A percentile compares a stretch with the other conserved stretches of the same genome.
Conservation (phyloP, 2,797 vertebrate genomes). For the Microtus californicus region DNA sequence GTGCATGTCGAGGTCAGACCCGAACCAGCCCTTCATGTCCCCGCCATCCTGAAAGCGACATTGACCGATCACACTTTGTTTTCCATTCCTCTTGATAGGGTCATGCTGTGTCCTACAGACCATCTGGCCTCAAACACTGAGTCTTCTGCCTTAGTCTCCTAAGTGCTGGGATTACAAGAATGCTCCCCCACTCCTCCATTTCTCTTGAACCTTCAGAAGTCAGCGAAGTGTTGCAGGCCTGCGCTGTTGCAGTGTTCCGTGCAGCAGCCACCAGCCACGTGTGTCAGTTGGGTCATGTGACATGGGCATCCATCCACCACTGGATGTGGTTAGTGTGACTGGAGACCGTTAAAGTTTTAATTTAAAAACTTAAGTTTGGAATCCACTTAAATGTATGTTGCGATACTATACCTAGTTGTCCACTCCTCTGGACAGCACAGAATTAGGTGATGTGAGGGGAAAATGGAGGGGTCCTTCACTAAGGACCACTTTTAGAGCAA, state of each 20-base stretch:
- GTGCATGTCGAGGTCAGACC: neutral
- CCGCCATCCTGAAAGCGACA: no score
- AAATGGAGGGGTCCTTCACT: neutral
- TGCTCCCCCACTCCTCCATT: neutral
- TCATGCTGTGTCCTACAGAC: neutral
- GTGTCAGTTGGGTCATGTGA: neutral
- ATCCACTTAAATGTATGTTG: neutral
- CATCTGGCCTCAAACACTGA: no score
- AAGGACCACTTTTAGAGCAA: neutral
- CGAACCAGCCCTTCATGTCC: neutral
- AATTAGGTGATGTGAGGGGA: neutral
- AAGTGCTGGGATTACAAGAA: neutral
- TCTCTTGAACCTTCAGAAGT: neutral
- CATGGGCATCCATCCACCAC: neutral
- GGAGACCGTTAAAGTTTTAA: neutral
- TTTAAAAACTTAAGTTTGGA: neutral
- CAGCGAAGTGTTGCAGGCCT: neutral
- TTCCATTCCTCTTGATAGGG: neutral
- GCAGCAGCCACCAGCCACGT: neutral
- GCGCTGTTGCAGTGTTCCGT: neutral
- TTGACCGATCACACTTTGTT: neutral
- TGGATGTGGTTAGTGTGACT: neutral
- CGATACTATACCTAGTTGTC: neutral
- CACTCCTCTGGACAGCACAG: neutral
- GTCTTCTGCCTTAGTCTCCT: neutral